phyloP scores from a whole-genome alignment of 1,140 invertebrate genomes.

The Drosophila lacteicornis region DNA sequence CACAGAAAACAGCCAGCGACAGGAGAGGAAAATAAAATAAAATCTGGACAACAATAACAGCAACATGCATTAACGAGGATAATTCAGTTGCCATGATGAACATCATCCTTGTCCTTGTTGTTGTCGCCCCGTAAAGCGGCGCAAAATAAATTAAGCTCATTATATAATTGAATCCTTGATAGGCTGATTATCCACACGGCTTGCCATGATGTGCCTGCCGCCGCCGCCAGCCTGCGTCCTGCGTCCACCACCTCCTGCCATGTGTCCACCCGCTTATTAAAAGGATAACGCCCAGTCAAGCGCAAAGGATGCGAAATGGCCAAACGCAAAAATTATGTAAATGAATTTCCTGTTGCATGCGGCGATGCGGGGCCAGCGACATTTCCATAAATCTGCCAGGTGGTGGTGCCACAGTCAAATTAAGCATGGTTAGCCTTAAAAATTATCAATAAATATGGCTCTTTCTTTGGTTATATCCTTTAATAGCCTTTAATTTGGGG shows the following conservation, averaged over 20 bases:
- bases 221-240: neutral
- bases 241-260: constrained; percentile 3
- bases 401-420: constrained; percentile 42
- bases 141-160: constrained; percentile 76
- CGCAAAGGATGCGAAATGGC: constrained; percentile 77
- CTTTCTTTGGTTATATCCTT: neutral
- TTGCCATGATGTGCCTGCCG: constrained; percentile 49
- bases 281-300: constrained; percentile 78
- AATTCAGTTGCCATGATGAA: constrained; percentile 51
- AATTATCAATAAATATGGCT: constrained; percentile 7
- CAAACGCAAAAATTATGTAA: constrained; percentile 81
- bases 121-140: constrained; percentile 52
- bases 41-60: constrained; percentile 11
- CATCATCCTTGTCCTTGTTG: constrained; percentile 28
- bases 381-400: constrained; percentile 69
- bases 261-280: constrained; percentile 62
- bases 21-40: constrained; percentile 8
- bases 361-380: constrained; percentile 23
- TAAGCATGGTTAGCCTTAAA: constrained; percentile 38
- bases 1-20: constrained; percentile 25
- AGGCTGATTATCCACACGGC: constrained; percentile 83
- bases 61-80: constrained; percentile 35
- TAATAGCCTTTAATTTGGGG: neutral
- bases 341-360: constrained; percentile 79
- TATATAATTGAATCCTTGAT: constrained; percentile 61